A percentile compares a stretch with the other conserved stretches of the same genome.
These are phyloP conservation scores for Lucilia cuprina DNA, from an alignment of 1,140 invertebrate species.

Conservation along the genomic window DNA sequence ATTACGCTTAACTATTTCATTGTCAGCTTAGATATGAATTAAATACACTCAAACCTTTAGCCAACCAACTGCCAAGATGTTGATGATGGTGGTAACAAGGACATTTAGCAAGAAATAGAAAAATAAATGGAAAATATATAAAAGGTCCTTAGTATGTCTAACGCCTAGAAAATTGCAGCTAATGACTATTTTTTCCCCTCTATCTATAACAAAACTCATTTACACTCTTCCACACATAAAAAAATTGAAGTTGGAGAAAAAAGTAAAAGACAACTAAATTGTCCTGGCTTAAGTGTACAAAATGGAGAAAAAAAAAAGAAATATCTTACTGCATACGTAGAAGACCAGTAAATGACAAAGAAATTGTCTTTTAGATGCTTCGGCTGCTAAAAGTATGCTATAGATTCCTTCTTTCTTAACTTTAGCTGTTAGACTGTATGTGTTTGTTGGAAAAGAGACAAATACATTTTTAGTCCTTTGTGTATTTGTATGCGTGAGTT, in stretches of 20 bases:
- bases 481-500: background rate
- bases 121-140: background rate
- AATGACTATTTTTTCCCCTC: background rate
- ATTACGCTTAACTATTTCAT: conserved; percentile 56
- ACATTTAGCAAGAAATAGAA: background rate
- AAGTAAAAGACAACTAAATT: conserved; percentile 27
- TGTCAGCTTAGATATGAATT: conserved; percentile 44
- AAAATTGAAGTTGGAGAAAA: background rate
- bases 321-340: background rate
- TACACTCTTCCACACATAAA: background rate
- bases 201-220: background rate
- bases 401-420: background rate
- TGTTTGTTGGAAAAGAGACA: background rate
- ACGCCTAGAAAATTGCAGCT: conserved; percentile 39
- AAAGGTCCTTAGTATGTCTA: conserved; percentile 15
- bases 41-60: conserved; percentile 33
- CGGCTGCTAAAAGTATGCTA: background rate
- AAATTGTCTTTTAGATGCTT: background rate
- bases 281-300: background rate
- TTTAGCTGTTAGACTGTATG: background rate
- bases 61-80: background rate
- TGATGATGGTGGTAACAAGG: conserved; percentile 6
- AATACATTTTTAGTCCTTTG: background rate
- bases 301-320: background rate
- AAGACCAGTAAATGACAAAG: conserved; percentile 24